Evolutionary conservation across 2,113 vertebrate species (phyloP).

Genomic region (Dipodomys ordii): DNA sequence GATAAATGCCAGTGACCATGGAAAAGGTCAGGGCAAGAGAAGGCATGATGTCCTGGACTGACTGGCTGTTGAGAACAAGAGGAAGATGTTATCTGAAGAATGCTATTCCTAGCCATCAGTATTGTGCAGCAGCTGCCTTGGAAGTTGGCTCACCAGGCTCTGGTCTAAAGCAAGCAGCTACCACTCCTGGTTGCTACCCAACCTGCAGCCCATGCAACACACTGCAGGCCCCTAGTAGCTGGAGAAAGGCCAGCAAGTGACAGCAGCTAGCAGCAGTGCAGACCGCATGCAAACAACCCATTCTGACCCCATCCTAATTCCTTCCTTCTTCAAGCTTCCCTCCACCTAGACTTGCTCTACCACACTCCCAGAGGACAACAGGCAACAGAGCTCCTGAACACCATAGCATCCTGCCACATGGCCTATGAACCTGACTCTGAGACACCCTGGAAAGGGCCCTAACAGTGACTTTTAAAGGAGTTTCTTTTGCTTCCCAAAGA

Average conservation of each 20-base stretch:
- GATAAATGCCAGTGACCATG: not conserved
- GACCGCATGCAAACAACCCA: not conserved
- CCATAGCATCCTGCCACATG: not conserved
- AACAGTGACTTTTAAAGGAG: not conserved
- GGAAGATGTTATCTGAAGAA: not conserved
- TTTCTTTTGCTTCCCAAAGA: not conserved
- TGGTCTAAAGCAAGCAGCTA: not conserved
- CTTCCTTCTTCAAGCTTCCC: not conserved
- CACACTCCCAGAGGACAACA: not conserved
- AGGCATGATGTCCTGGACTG: not conserved
- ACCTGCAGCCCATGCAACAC: not conserved
- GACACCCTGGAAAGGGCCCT: not conserved
- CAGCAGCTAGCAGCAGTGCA: not conserved
- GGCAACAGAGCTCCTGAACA: not conserved
- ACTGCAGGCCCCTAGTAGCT: no score
- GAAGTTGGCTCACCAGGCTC: not conserved
- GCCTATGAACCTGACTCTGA: not conserved
- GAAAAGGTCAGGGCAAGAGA: not conserved
- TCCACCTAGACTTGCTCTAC: no score
- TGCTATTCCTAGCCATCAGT: not conserved
- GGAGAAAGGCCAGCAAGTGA: not conserved
- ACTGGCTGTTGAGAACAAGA: not conserved
- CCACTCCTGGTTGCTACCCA: not conserved
- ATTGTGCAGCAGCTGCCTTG: not conserved
- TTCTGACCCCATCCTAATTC: no score